Base-by-base conservation (phyloP, 1,140 invertebrate genomes). In the Teleopsis dalmanni region DNA sequence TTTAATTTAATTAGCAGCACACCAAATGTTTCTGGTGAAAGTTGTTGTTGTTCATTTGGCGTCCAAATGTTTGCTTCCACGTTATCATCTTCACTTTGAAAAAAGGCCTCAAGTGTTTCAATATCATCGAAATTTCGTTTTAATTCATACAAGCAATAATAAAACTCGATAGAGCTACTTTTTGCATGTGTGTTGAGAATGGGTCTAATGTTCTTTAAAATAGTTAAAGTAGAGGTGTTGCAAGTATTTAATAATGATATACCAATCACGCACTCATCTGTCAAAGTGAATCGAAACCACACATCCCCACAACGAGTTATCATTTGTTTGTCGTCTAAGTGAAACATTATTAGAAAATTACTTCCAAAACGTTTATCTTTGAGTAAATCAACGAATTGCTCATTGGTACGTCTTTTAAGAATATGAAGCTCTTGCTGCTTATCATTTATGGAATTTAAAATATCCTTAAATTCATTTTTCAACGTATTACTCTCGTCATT, bases 241-340 rank as follows among this genome's bases (percentile, higher is more conserved):
- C 40, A 43, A 27, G 43, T 42, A 22, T 50, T 50, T 10, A 50
- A 18, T 37, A 50, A 36, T 25, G 48, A 41, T 34, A 50, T n/a
- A 11, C 48, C 48, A 14, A 50, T 22, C 11, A 50, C 22, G n/a
- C 43, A 22, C 18, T 43, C 48, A 19, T 50, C 33, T 4, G 29
- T 25, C 1, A 33, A 6, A 7, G 34, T 50, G 21, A 50, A 21
- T 21, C 33, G n/a, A 27, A 43, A 43, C 48, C 48, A 50, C 4
- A 43, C 25, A 50, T 50, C 41, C n/a, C 48, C 48, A 44, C 48
- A 50, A 25, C 41, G 21, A 9, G 14, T 22, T 11, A 50, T 14
- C 22, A 37, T 50, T 21, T 26, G 40, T 18, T 43, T 43, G 18
- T 50, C 48, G 3, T 50, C 48, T 5, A 50, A 25, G 18, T 29